A percentile compares a stretch with the other conserved stretches of the same genome.
These are phyloP conservation scores for Chaenodraco wilsoni DNA, from an alignment of 2,797 vertebrate genomes.

Conservation along the genomic window DNA sequence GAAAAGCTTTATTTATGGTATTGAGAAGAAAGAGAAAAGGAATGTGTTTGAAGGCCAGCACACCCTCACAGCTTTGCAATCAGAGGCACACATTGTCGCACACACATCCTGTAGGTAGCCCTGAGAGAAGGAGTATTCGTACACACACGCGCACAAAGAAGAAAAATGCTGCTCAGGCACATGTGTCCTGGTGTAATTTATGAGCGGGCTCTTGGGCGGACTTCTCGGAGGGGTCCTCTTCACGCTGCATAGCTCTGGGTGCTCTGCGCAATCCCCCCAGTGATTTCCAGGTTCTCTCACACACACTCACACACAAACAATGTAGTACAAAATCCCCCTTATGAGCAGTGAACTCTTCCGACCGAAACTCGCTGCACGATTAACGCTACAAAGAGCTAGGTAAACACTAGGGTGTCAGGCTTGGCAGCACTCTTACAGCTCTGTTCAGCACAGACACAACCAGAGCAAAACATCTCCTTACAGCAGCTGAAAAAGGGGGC, in stretches of 20 bases:
- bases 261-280: constrained; percentile 68
- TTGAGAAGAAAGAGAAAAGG: constrained; percentile 30
- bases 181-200: constrained; percentile 88
- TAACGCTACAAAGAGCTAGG: constrained; percentile 75
- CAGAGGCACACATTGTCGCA: constrained; percentile 16
- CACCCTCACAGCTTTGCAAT: constrained; percentile 20
- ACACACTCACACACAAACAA: constrained; percentile 47
- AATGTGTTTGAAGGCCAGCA: constrained; percentile 41
- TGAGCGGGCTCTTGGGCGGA: constrained; percentile 84
- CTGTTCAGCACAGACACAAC: constrained; percentile 70
- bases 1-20: constrained; percentile 61
- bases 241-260: constrained; percentile 81
- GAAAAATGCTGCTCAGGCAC: constrained; percentile 82
- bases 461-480: constrained; percentile 53
- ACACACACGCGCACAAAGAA: constrained; percentile 36
- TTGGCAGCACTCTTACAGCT: constrained; percentile 72
- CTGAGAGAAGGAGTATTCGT: constrained; percentile 17
- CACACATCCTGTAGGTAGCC: constrained; percentile 6
- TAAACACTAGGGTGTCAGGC: constrained; percentile 79
- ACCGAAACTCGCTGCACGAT: constrained; percentile 69
- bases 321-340: constrained; percentile 57
- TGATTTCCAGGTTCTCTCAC: constrained; percentile 36
- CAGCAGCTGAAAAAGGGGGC: constrained; percentile 41
- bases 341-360: constrained; percentile 70
- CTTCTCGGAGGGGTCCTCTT: constrained; percentile 88